Evolutionary conservation across 2,888 invertebrate species (phyloP).

Genomic region (Caenorhabditis zanzibari): DNA sequence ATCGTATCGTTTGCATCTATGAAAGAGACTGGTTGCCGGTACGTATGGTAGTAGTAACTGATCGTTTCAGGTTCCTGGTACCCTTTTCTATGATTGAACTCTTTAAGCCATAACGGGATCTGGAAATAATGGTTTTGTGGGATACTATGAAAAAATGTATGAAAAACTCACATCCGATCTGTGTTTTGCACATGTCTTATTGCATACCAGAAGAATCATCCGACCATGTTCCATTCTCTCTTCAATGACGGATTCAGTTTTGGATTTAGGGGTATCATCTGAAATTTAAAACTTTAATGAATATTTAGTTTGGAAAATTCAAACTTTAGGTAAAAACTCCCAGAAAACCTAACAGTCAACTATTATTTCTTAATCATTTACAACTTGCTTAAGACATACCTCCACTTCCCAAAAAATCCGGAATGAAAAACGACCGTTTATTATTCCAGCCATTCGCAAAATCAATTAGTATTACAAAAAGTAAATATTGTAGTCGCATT

Average conservation of each 20-base stretch:
- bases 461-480: constrained; percentile 23
- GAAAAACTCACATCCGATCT: constrained; percentile 51
- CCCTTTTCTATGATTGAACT: constrained; percentile 63
- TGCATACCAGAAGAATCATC: constrained; percentile 67
- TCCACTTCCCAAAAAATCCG: constrained; percentile 48
- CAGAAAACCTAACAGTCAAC: neutral
- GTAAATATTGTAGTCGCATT: constrained; percentile 34
- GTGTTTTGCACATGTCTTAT: constrained; percentile 58
- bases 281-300: neutral
- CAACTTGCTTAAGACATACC: constrained; percentile 11
- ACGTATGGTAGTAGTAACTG: constrained; percentile 68
- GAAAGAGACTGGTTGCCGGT: constrained; percentile 55
- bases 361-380: neutral
- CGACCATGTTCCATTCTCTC: constrained; percentile 66
- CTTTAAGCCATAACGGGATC: constrained; percentile 60
- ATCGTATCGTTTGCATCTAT: constrained; percentile 45
- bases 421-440: constrained; percentile 47
- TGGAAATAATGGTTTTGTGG: constrained; percentile 23
- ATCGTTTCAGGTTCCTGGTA: constrained; percentile 61
- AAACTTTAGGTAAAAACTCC: neutral
- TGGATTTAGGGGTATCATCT: constrained; percentile 55
- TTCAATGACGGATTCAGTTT: constrained; percentile 62
- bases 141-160: too few species aligned
- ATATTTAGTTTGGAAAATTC: too few species aligned
- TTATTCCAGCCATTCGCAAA: constrained; percentile 18